Evolutionary conservation across 1,140 invertebrate genomes (phyloP), one percentile per base, ranked within the genome.

Genomic region (Brachionus manjavacas): DNA sequence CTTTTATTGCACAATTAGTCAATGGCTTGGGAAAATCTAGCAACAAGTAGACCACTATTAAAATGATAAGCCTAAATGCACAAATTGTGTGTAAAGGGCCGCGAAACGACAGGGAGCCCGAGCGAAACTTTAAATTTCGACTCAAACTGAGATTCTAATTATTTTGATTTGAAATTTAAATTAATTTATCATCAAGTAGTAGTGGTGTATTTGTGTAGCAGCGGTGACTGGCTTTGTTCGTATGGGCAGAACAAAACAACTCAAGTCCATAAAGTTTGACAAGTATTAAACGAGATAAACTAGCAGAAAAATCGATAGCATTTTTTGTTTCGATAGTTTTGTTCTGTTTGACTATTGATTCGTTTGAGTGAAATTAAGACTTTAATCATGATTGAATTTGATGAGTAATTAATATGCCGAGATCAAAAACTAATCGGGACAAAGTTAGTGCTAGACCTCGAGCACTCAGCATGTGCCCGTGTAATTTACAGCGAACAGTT

Each of bases 11-110:
- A 1, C 31, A 35, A 31, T 31, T 31, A 31, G 28, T 31, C 28
- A 31, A 35, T 35, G 31, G 31, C 6, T 7, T 2, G 31, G 7
- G 31, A 35, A 35, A 35, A 35, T 35, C 31, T 7, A 35, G 4
- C n/a, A 16, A 66, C 20, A 66, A 23, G 25, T 25, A 66, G 7
- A 49, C 16, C 35, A 46, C 35, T 80, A 80, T 81, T 81, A 81
- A 81, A 81, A 81, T 81, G 79, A 81, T 81, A 81, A 64, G 79
- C 55, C 31, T 60, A 81, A 68, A 81, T 64, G 79, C 28, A 41
- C 68, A 72, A 39, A 68, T 72, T 41, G 25, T 35, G 14, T 3
- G 14, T n/a, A 11, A 41, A 41, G 31, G 1, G 68, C 31, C 68
- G 39, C 31, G 0, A 41, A 35, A 6, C 68, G 16, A 39, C 68